Percentiles rank a stretch among this genome's conserved stretches.
Evolutionary conservation across 2,888 invertebrate species (phyloP).

Genomic region (Nomada ferruginata): DNA sequence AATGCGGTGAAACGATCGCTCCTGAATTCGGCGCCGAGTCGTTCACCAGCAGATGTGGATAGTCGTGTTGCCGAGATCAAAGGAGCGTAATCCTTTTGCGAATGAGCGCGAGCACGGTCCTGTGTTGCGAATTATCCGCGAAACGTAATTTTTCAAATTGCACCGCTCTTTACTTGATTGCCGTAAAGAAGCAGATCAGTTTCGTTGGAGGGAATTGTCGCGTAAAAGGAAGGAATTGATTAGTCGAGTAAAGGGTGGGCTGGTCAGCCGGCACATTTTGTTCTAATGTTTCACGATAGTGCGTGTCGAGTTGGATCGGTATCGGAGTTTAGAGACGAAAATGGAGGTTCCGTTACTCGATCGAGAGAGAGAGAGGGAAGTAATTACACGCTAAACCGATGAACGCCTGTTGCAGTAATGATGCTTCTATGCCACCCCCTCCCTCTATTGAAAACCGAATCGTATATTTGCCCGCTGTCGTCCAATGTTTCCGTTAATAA

Average conservation of each 20-base stretch:
- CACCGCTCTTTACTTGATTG: neutral
- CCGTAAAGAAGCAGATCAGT: neutral
- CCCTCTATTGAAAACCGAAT: slow-evolving; percentile 32
- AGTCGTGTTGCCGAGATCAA: slow-evolving; percentile 18
- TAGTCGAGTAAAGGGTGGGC: neutral
- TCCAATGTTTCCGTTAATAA: slow-evolving; percentile 61
- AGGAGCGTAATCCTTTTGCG: slow-evolving; percentile 4
- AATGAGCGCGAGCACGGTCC: neutral
- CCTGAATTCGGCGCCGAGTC: neutral
- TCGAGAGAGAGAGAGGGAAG: slow-evolving; percentile 37
- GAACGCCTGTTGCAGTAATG: slow-evolving; percentile 60
- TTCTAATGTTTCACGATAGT: slow-evolving; percentile 8
- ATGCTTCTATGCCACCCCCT: slow-evolving; percentile 41
- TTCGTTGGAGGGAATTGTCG: neutral
- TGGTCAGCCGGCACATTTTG: slow-evolving; percentile 13
- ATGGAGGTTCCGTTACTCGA: slow-evolving; percentile 54
- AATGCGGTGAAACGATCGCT: slow-evolving; percentile 49
- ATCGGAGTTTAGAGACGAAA: slow-evolving; percentile 26
- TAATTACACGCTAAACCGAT: slow-evolving; percentile 62
- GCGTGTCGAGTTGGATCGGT: slow-evolving; percentile 14
- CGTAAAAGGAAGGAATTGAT: neutral
- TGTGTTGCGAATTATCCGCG: neutral
- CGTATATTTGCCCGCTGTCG: slow-evolving; percentile 54
- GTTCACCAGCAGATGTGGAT: neutral
- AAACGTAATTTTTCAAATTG: neutral